A percentile compares a stretch with the other conserved stretches of the same genome.
These are phyloP conservation scores for Perithous albicinctus DNA, from an alignment of 2,888 invertebrate genomes.

Conservation along the genomic window DNA sequence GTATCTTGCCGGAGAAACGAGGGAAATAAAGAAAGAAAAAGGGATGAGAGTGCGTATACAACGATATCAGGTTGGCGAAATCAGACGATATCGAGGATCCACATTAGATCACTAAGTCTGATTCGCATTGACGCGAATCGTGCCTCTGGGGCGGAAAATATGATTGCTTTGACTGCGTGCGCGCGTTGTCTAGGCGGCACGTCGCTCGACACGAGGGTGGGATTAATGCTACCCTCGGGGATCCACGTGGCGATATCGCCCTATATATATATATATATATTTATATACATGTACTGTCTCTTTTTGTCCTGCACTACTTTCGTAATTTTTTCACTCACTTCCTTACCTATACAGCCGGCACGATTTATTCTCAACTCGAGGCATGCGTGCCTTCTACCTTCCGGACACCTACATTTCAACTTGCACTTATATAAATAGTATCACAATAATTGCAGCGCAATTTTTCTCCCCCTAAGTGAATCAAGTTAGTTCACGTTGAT, in stretches of 20 bases:
- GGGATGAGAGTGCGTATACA: neutral
- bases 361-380: slow-evolving; percentile 46
- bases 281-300: no score
- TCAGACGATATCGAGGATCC: slow-evolving; percentile 83
- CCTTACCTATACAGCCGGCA: slow-evolving; percentile 23
- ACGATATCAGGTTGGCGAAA: slow-evolving; percentile 77
- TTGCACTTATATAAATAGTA: slow-evolving; percentile 10
- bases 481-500: neutral
- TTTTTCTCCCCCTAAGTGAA: neutral
- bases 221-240: slow-evolving; percentile 84
- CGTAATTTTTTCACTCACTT: slow-evolving; percentile 38
- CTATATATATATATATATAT: slow-evolving; percentile 61
- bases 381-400: slow-evolving; percentile 28
- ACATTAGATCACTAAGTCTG: slow-evolving; percentile 84
- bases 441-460: neutral
- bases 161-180: slow-evolving; percentile 82
- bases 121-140: slow-evolving; percentile 84
- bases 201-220: slow-evolving; percentile 73
- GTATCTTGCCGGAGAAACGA: slow-evolving; percentile 6
- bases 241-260: slow-evolving; percentile 74
- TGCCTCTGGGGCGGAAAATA: slow-evolving; percentile 84
- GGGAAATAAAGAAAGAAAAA: slow-evolving; percentile 41
- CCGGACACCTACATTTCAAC: slow-evolving; percentile 31
- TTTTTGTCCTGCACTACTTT: slow-evolving; percentile 39
- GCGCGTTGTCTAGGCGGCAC: slow-evolving; percentile 78